phyloP scores from a whole-genome alignment of 1,140 invertebrate species.

The Drosophila truncata region DNA sequence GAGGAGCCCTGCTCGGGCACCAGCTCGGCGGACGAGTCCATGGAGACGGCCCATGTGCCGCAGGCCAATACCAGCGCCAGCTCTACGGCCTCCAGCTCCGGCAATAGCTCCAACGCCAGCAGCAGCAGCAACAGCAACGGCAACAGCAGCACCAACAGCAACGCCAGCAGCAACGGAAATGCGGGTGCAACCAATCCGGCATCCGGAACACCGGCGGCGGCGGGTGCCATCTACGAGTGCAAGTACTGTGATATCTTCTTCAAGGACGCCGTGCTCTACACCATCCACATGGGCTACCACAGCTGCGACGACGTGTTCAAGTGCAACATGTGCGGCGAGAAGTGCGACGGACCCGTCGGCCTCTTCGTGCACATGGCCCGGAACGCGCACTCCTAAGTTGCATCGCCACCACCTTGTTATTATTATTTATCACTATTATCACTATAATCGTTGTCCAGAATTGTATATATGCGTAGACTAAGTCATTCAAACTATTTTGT shows the following conservation, averaged over 20 bases:
- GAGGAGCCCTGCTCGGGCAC: slow-evolving; percentile 67
- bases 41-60: slow-evolving; percentile 65
- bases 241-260: slow-evolving; percentile 96
- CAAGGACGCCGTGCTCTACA: slow-evolving; percentile 95
- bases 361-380: slow-evolving; percentile 97
- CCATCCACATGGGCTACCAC: slow-evolving; percentile 98
- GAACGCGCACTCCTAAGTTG: slow-evolving; percentile 89
- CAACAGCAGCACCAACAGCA: slow-evolving; percentile 34
- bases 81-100: slow-evolving; percentile 78
- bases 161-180: slow-evolving; percentile 75
- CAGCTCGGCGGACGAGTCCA: slow-evolving; percentile 76
- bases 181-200: slow-evolving; percentile 53
- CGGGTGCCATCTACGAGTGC: slow-evolving; percentile 88
- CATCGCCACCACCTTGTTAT: slow-evolving; percentile 53
- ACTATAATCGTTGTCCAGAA: slow-evolving; percentile 70
- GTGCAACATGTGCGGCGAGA: slow-evolving; percentile 97
- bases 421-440: slow-evolving; percentile 69
- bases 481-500: slow-evolving; percentile 63
- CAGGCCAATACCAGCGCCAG: slow-evolving; percentile 73
- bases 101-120: slow-evolving; percentile 86
- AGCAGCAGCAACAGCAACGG: slow-evolving; percentile 79
- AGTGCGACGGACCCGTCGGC: slow-evolving; percentile 92
- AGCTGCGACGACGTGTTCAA: slow-evolving; percentile 95
- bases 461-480: slow-evolving; percentile 76
- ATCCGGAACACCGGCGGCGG: slow-evolving; percentile 46